These are phyloP conservation scores for Syrphus vitripennis DNA, from an alignment of 2,888 invertebrate species.

Conservation along the genomic window DNA sequence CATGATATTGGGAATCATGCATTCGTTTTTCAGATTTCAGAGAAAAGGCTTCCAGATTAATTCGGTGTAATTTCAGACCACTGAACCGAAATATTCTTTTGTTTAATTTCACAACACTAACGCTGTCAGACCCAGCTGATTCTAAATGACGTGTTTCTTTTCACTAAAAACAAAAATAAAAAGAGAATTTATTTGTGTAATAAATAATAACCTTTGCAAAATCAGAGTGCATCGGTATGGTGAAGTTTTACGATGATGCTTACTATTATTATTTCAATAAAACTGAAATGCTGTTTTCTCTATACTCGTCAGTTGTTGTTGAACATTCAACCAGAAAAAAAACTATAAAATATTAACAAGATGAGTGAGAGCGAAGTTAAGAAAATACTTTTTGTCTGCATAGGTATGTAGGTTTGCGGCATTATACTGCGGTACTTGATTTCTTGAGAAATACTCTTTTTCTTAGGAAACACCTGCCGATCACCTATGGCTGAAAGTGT, in stretches of 20 bases:
- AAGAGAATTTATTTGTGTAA: too few species aligned
- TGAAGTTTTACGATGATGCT: not conserved
- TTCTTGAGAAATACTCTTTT: not conserved
- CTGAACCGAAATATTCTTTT: too few species aligned
- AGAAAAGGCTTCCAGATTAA: too few species aligned
- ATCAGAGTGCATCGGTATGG: too few species aligned
- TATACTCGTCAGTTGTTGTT: not conserved
- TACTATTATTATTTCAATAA: not conserved
- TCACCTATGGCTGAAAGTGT: conserved; percentile 97
- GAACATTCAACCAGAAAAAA: not conserved
- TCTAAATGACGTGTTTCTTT: not conserved
- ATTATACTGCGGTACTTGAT: not conserved
- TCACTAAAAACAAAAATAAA: not conserved
- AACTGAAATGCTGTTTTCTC: not conserved
- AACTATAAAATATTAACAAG: too few species aligned
- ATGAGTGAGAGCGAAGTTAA: not conserved
- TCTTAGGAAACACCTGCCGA: conserved; percentile 93
- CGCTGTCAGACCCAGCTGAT: not conserved
- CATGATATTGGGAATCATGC: too few species aligned
- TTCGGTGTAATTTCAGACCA: too few species aligned
- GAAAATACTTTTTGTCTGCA: conserved; percentile 78
- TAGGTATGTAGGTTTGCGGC: conserved; percentile 76
- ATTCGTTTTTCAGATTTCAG: not conserved
- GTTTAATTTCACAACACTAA: too few species aligned
- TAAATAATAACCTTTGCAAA: too few species aligned